Conservation (phyloP, 2,113 vertebrate species). For the Hippocampus abdominalis region DNA sequence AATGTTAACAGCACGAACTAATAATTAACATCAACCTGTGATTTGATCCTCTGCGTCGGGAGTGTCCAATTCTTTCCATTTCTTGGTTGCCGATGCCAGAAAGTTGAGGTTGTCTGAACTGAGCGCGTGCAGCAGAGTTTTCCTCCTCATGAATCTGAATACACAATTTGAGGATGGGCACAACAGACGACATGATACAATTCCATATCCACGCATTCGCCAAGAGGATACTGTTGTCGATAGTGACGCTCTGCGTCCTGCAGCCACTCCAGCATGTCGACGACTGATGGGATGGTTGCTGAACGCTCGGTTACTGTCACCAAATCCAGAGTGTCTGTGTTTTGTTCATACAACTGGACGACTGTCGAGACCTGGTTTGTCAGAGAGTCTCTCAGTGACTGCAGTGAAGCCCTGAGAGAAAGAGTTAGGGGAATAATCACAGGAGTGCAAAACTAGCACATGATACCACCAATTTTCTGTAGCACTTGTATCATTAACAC, state of each 20-base stretch:
- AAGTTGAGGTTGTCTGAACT: slow-evolving; percentile 63
- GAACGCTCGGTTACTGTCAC: slow-evolving; percentile 62
- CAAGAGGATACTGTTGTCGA: slow-evolving; percentile 80
- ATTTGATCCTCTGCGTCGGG: slow-evolving; percentile 57
- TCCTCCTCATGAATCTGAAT: slow-evolving; percentile 77
- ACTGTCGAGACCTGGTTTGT: slow-evolving; percentile 64
- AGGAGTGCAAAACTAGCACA: not conserved
- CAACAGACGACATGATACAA: not conserved
- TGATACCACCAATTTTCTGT: too few species aligned
- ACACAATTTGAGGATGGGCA: slow-evolving; percentile 39
- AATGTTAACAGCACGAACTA: not conserved
- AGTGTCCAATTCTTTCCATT: slow-evolving; percentile 76
- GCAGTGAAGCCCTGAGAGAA: slow-evolving; percentile 68
- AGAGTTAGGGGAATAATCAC: not conserved
- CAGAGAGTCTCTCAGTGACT: slow-evolving; percentile 72
- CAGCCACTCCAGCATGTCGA: slow-evolving; percentile 86
- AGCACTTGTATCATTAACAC: too few species aligned
- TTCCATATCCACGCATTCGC: not conserved
- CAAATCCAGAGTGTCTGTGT: slow-evolving; percentile 51
- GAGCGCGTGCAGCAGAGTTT: slow-evolving; percentile 68
- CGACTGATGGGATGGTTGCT: slow-evolving; percentile 71
- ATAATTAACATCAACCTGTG: slow-evolving; percentile 53
- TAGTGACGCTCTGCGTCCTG: slow-evolving; percentile 82
- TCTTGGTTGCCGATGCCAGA: slow-evolving; percentile 69
- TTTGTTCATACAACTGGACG: slow-evolving; percentile 73